Evolutionary conservation across 2,797 vertebrate species (phyloP), one percentile per base, ranked within the genome.

Genomic region (Micropoecilia bifurca): DNA sequence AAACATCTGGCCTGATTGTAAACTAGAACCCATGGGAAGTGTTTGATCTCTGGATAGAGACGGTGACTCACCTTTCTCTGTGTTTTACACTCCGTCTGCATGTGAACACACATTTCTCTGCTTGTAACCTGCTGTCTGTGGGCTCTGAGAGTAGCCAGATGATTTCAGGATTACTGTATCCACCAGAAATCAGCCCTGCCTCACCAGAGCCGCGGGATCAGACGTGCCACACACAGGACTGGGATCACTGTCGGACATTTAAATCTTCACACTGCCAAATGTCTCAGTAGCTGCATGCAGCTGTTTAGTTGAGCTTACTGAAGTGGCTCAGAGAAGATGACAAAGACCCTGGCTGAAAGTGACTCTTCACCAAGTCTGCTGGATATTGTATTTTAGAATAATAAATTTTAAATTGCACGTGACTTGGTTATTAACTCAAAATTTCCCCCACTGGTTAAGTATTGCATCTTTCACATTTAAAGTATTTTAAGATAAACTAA

Each of bases 101-200:
- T 36, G 74, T 59, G 63, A 82, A 80, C 83, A 83, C 85, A 79
- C 81, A 87, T 73, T 87, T 85, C 80, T 48, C 79, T 76, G 77
- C 77, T 50, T 59, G 83, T 85, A 92, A 88, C 80, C 88, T 80
- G 74, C 81, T 68, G 77, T 77, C 77, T 86, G 78, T 79, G 79
- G 77, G 75, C 66, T 79, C 76, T 72, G 74, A 87, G 86, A 83
- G 83, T 72, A 88, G 89, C 79, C 87, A 80, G 86, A 92, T 92
- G 88, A 95, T 91, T 94, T 93, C 87, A 94, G 90, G 87, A 85
- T 91, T 74, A 75, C 83, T 88, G 90, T 87, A 91, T 93, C 93
- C 83, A 78, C 87, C 86, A 84, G 83, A 92, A 85, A 90, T 86
- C 83, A 71, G 69, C 82, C 83, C 84, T 80, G 83, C 78, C 77